These are phyloP conservation scores for Cepaea nemoralis DNA, from an alignment of 1,140 invertebrate species.

Conservation along the genomic window DNA sequence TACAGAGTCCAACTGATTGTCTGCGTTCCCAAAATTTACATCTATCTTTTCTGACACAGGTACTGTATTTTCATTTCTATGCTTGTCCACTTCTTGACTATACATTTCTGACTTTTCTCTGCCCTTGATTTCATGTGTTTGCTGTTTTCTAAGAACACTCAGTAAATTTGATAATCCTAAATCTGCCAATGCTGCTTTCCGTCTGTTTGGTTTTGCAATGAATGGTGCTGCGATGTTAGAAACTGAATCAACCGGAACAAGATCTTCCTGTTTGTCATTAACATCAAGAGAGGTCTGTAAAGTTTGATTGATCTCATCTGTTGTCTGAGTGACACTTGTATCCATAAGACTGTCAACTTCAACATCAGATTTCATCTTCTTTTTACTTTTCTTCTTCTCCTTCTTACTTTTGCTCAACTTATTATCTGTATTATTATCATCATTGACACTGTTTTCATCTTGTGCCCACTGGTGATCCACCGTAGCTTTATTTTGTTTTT, in stretches of 20 bases:
- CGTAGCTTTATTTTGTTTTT: neutral
- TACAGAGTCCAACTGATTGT: neutral
- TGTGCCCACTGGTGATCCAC: neutral
- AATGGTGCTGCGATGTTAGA: too few species aligned
- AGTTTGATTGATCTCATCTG: neutral
- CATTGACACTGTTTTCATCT: neutral
- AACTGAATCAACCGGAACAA: neutral
- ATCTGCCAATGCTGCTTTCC: too few species aligned
- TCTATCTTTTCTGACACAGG: neutral
- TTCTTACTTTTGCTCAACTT: neutral
- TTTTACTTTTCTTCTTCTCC: neutral
- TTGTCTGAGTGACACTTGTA: neutral
- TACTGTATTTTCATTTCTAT: neutral
- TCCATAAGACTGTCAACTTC: neutral
- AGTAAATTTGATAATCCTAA: conserved; percentile 1
- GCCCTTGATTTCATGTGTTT: neutral
- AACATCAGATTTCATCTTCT: neutral
- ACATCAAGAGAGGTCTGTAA: neutral
- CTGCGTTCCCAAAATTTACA: neutral
- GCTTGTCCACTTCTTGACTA: neutral
- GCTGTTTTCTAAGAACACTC: neutral
- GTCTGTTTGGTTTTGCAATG: too few species aligned
- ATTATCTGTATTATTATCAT: neutral
- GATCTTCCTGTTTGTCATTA: neutral
- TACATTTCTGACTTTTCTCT: neutral